A percentile compares a stretch with the other conserved stretches of the same genome.
Conservation (phyloP, 1,140 invertebrate species). For the Hestina assimilis region DNA sequence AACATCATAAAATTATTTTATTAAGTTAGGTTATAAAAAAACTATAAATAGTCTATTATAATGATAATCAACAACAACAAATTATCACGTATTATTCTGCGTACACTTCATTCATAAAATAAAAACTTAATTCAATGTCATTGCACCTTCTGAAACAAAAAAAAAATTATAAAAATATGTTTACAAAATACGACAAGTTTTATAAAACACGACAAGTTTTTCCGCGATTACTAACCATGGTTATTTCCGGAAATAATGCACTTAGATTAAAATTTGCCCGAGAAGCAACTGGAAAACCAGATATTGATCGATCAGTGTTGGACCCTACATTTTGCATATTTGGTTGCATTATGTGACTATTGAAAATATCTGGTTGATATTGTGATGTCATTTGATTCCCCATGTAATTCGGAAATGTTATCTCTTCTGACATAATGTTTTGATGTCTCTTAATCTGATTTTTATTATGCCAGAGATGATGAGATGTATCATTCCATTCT, state of each 20-base stretch:
- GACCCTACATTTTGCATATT: constrained; percentile 56
- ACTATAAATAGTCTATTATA: constrained; percentile 1
- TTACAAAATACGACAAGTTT: background rate
- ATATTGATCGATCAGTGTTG: constrained; percentile 53
- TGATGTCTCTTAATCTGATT: constrained; percentile 50
- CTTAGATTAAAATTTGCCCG: constrained; percentile 70
- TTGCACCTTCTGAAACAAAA: constrained; percentile 68
- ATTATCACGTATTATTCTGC: constrained; percentile 28
- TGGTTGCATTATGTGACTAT: constrained; percentile 61
- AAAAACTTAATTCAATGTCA: constrained; percentile 33
- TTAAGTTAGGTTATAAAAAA: no score
- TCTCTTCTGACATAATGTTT: constrained; percentile 64
- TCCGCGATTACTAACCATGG: constrained; percentile 52
- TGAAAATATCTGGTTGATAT: constrained; percentile 67
- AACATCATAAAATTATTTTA: no score
- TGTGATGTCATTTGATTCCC: constrained; percentile 64
- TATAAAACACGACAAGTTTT: background rate
- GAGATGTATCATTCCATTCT: constrained; percentile 61
- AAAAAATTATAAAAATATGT: constrained; percentile 12
- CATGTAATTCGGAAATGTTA: constrained; percentile 61
- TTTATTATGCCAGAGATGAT: constrained; percentile 67
- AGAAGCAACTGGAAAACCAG: constrained; percentile 59
- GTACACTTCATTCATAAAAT: constrained; percentile 28
- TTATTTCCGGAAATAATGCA: constrained; percentile 73
- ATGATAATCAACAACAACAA: constrained; percentile 27